A percentile compares a stretch with the other conserved stretches of the same genome.
These are phyloP conservation scores for Dermolepida albohirtum DNA, from an alignment of 2,888 invertebrate genomes.

Conservation along the genomic window DNA sequence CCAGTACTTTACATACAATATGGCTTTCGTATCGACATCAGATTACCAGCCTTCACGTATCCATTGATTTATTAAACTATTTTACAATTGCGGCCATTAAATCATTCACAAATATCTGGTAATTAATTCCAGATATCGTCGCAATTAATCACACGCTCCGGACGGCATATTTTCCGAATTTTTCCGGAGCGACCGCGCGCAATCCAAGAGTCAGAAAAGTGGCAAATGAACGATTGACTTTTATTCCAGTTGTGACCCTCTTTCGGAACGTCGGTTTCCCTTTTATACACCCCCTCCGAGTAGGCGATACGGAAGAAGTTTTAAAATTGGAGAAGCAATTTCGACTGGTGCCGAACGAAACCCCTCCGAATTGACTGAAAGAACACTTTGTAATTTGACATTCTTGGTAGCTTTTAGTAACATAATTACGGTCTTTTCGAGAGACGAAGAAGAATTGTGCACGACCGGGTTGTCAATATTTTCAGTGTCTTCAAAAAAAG, in stretches of 20 bases:
- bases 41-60: conserved; percentile 30
- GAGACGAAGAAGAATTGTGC: conserved; percentile 47
- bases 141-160: conserved; percentile 38
- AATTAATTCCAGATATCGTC: conserved; percentile 42
- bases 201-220: conserved; percentile 27
- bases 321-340: conserved; percentile 40
- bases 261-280: conserved; percentile 13
- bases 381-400: conserved; percentile 52
- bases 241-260: conserved; percentile 14
- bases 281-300: conserved; percentile 23
- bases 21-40: conserved; percentile 36
- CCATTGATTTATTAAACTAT: conserved; percentile 41
- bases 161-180: conserved; percentile 33
- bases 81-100: conserved; percentile 40
- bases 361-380: conserved; percentile 42
- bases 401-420: conserved; percentile 56
- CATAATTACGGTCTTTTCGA: conserved; percentile 61
- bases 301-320: conserved; percentile 28
- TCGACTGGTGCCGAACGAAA: conserved; percentile 28
- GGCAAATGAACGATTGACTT: conserved; percentile 37
- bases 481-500: no score
- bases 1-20: conserved; percentile 10
- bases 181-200: conserved; percentile 18
- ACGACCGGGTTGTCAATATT: background rate
- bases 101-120: conserved; percentile 40